phyloP scores from a whole-genome alignment of 2,888 invertebrate species.

The Aphelenchoides bicaudatus region DNA sequence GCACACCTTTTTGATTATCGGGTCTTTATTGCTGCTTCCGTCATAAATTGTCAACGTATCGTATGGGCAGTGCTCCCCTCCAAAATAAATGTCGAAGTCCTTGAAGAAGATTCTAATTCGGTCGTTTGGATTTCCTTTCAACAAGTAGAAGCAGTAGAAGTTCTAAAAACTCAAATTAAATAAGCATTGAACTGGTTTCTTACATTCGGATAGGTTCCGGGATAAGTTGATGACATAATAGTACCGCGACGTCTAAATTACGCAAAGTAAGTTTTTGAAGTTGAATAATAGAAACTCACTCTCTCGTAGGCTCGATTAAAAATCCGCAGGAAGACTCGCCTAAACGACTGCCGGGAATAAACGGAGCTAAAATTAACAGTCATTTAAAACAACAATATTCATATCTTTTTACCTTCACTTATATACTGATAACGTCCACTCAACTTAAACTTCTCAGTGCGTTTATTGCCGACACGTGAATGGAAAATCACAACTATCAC shows the following conservation, averaged over 20 bases:
- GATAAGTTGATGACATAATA: conserved; percentile 94
- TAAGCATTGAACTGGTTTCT: neutral
- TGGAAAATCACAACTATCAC: conserved; percentile 64
- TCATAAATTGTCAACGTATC: conserved; percentile 96
- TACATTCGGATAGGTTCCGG: conserved; percentile 82
- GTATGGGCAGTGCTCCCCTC: conserved; percentile 96
- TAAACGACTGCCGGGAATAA: conserved; percentile 45
- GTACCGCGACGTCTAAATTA: conserved; percentile 68
- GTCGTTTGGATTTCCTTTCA: conserved; percentile 83
- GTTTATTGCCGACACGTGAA: conserved; percentile 59
- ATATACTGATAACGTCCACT: conserved; percentile 62
- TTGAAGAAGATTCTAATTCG: conserved; percentile 89
- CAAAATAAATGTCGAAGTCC: conserved; percentile 96
- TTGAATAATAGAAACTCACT: conserved; percentile 22
- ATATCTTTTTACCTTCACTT: conserved; percentile 59
- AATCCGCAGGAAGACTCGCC: conserved; percentile 41
- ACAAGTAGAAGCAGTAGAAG: conserved; percentile 67
- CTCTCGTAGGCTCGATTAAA: conserved; percentile 43
- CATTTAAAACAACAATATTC: neutral
- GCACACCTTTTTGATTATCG: conserved; percentile 63
- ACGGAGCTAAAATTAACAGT: conserved; percentile 40
- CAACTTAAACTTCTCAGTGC: conserved; percentile 55
- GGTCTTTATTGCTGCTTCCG: conserved; percentile 80
- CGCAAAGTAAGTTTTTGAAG: conserved; percentile 22
- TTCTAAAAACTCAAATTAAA: conserved; percentile 39